Evolutionary conservation across 1,140 invertebrate species (phyloP), one percentile per base, ranked within the genome.

Genomic region (Papilio dardanus): DNA sequence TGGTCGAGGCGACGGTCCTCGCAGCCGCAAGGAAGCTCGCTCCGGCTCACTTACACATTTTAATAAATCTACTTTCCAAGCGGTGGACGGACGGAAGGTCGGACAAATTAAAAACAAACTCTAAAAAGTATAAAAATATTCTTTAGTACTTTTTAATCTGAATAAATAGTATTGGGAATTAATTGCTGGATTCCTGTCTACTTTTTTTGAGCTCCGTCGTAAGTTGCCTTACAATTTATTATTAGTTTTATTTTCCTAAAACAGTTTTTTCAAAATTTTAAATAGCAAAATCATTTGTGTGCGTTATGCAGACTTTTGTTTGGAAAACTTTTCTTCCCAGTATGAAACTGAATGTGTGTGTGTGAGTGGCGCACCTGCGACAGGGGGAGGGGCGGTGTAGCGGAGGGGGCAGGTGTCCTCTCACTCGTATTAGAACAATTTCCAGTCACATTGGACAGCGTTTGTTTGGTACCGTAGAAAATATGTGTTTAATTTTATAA

Each of bases 311-410:
- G n/a, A 40, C 42, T 66, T 28, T 46, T 24, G 1, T 40, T 42
- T 37, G 19, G 4, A 46, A 30, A 71, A 42, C 21, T 71, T 50
- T 71, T 28, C 68, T 30, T 28, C 50, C 21, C 40, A 50, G 46
- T 28, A 50, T 46, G 21, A 40, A 50, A 71, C 50, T 16, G 40
- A 71, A 71, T 40, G 66, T 37, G 24, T 46, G 5, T 0, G 21
- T 46, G 68, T 71, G 46, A 71, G 30, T 46, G 40, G 37, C 37
- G 28, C 35, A 71, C 68, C 24, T 42, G 37, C 2, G n/a, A 28
- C 54, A 3, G 7, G 21, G 4, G 68, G 21, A 0, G 21, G n/a
- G 12, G 37, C 2, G 24, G 12, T 1, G 24, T 0, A 14, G 21
- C 12, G 67, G 14, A 16, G 19, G 37, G 3, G 21, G 50, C 50